Evolutionary conservation across 1,140 invertebrate genomes (phyloP).

Genomic region (Oryctes rhinoceros): DNA sequence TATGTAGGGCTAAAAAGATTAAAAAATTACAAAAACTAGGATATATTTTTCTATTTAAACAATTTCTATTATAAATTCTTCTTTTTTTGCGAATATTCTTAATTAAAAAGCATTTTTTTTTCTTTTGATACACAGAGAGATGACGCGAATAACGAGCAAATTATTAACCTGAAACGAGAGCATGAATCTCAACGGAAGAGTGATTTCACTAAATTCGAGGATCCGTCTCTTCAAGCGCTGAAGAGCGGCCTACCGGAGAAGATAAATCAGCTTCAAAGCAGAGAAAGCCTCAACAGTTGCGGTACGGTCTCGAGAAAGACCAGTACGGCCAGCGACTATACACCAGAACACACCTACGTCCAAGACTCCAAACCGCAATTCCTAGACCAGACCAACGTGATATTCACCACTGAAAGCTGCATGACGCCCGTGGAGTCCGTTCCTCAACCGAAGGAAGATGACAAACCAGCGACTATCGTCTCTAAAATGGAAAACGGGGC

Average conservation of each 20-base stretch:
- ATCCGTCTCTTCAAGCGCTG: conserved; percentile 50
- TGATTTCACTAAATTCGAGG: conserved; percentile 27
- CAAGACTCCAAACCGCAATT: conserved; percentile 44
- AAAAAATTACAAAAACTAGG: no score
- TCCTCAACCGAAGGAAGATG: not conserved
- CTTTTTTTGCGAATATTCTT: not conserved
- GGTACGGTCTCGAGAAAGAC: conserved; percentile 65
- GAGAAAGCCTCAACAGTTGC: conserved; percentile 63
- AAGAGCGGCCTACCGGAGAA: conserved; percentile 57
- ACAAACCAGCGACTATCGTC: not conserved
- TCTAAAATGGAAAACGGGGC: conserved; percentile 8
- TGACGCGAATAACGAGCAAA: conserved; percentile 59
- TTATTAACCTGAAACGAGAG: conserved; percentile 35
- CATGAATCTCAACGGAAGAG: conserved; percentile 24
- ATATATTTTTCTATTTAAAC: not conserved
- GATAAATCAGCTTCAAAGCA: conserved; percentile 55
- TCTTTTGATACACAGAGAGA: conserved; percentile 47
- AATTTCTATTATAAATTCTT: not conserved
- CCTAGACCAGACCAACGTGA: conserved; percentile 49
- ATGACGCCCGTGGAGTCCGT: conserved; percentile 5
- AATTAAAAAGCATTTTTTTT: not conserved
- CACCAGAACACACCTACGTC: conserved; percentile 64
- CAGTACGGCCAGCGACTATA: conserved; percentile 65
- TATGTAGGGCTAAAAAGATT: no score
- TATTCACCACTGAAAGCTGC: conserved; percentile 48